Conservation (phyloP, 2,888 invertebrate species). For the Agrotis exclamationis region DNA sequence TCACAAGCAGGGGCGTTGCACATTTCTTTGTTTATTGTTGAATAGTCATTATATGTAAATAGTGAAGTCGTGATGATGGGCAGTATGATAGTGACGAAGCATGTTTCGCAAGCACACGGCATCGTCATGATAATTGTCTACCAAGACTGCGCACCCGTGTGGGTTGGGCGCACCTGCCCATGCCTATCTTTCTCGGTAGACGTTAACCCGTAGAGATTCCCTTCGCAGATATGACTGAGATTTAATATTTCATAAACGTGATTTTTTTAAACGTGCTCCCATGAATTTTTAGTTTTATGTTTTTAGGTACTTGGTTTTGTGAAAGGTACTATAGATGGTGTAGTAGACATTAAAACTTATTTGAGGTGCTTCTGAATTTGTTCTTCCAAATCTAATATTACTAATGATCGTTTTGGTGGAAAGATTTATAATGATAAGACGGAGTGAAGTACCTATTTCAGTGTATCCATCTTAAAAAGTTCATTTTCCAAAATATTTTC, state of each 20-base stretch:
- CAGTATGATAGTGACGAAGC: slow-evolving; percentile 88
- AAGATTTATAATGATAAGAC: too few species aligned
- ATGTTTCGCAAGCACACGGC: slow-evolving; percentile 88
- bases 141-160: slow-evolving; percentile 69
- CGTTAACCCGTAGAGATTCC: slow-evolving; percentile 75
- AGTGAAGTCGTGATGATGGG: slow-evolving; percentile 89
- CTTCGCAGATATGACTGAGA: slow-evolving; percentile 81
- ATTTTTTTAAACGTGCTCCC: slow-evolving; percentile 81
- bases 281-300: slow-evolving; percentile 75
- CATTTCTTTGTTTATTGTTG: slow-evolving; percentile 89
- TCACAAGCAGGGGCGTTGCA: slow-evolving; percentile 75
- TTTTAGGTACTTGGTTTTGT: background rate
- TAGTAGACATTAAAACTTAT: too few species aligned
- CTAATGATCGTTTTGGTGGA: too few species aligned
- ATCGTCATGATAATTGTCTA: slow-evolving; percentile 89
- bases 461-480: too few species aligned
- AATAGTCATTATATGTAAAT: slow-evolving; percentile 91
- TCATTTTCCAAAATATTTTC: too few species aligned
- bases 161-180: slow-evolving; percentile 84
- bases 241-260: slow-evolving; percentile 90
- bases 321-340: too few species aligned
- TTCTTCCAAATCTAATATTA: too few species aligned
- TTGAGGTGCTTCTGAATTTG: background rate
- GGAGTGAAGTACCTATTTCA: too few species aligned
- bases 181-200: slow-evolving; percentile 82